These are phyloP conservation scores for Notospermus geniculatus DNA, from an alignment of 1,140 invertebrate species.

Conservation along the genomic window DNA sequence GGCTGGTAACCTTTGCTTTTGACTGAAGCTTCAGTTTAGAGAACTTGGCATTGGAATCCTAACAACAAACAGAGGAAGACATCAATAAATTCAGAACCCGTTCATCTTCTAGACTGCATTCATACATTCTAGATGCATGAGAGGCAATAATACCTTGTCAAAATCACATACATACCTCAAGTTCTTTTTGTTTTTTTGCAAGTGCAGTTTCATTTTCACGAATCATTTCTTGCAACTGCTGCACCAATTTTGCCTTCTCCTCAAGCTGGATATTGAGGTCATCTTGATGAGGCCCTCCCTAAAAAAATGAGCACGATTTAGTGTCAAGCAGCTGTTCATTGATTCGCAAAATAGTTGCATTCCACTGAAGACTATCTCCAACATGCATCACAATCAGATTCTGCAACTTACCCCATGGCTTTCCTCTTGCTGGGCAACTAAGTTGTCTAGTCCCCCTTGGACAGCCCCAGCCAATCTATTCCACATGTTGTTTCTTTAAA, in stretches of 20 bases:
- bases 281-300: not conserved
- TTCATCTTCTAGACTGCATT: not conserved
- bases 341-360: no score
- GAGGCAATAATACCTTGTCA: constrained; percentile 3
- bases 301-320: no score
- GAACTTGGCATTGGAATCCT: constrained; percentile 54
- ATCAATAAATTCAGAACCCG: not conserved
- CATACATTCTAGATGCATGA: not conserved
- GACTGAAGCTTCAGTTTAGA: constrained; percentile 54
- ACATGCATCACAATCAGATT: no score
- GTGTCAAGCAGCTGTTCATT: no score
- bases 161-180: constrained; percentile 46
- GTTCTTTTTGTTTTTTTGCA: constrained; percentile 47
- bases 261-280: constrained; percentile 46
- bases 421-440: not conserved
- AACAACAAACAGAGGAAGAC: constrained; percentile 19
- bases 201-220: constrained; percentile 49
- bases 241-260: constrained; percentile 50
- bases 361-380: no score
- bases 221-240: constrained; percentile 54
- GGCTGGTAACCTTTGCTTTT: constrained; percentile 50
- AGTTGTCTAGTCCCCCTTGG: not conserved
- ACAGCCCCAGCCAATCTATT: not conserved
- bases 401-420: not conserved
- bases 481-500: not conserved